Evolutionary conservation across 2,113 vertebrate genomes (phyloP), one percentile per base, ranked within the genome.

Genomic region (Martes martes): DNA sequence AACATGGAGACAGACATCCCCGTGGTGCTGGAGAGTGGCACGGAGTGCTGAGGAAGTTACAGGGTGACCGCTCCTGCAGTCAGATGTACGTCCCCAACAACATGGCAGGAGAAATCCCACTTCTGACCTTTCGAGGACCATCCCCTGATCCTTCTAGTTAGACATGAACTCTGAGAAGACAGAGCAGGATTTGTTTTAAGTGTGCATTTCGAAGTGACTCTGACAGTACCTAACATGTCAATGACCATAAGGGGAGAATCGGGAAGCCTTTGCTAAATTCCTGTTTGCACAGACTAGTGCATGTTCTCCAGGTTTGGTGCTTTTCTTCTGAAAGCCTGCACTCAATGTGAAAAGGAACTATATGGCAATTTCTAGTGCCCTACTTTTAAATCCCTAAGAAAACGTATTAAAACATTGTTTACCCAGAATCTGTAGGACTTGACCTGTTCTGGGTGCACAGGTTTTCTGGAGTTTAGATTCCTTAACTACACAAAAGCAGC

Each of bases 11-110:
- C 5, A 10, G 24, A 10, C 50, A 52, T 6, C 26, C 26, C 16
- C 0, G 0, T 4, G 6, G 28, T 11, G 2, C 14, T 2, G 26
- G 19, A 94, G 78, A 36, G 31, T 0, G 8, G 15, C 0, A 0
- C 3, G 2, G 11, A 67, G 39, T 14, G 4, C 65, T 13, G 8
- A 21, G n/a, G n/a, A 61, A 45, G 11, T 63, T 14, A 69, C 0
- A 31, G 24, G 47, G 55, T 4, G 3, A 45, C 24, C 14, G 10
- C 15, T 47, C 11, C 28, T 79, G 5, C 1, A 28, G 21, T 63
- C 39, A 47, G 9, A 45, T n/a, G 18, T 19, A 7, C 2, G 1
- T 3, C 67, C 24, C 47, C 50, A 69, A 45, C 47, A 18, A 26
- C 0, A 7, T 1, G 14, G 36, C 19, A 39, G 14, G n/a, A 33